Base-by-base conservation (phyloP, 2,888 invertebrate genomes). In the Chrysolina oricalcia region DNA sequence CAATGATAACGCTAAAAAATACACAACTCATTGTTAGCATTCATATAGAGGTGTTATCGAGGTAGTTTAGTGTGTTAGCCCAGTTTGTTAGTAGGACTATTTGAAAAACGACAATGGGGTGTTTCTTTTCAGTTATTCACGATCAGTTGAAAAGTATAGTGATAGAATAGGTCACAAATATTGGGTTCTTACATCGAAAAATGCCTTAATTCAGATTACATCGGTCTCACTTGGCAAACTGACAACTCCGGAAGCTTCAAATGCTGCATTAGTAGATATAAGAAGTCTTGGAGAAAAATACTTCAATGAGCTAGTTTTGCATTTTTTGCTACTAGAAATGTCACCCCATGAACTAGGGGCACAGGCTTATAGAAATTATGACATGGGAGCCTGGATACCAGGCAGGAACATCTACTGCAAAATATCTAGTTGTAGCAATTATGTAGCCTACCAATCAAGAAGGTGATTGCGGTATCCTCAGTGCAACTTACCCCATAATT, bases 351-450 rank as follows among this genome's bases (percentile, higher is more conserved):
- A 99, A 86, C 89, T 99, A 74, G 99, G 99, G 10, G 93, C 96
- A 23, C 94, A 98, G 41, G 99, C 99, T 15, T 95, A 95, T 86
- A 95, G 95, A 81, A 95, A 95, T 90, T 96, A 95, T 89, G 99
- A 99, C 86, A 94, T 98, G 78, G 98, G 99, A 91, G 96, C 98
- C 0, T 99, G 98, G 98, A 94, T 99, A 94, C 97, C 98, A 2
- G 98, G 97, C 0, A 92, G 95, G 80, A 90, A 93, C 73, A 91
- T 93, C 82, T 99, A 93, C 91, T 98, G 98, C 64, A 97, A 98
- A 91, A 93, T 99, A 81, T 98, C 98, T 0, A 98, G 98, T 88
- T 96, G 97, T 82, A 98, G 98, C 82, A 97, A 98, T 89, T 99
- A 99, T 87, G 98, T 97, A 0, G 98, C 99, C 88, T 99, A 95